Evolutionary conservation across 2,888 invertebrate species (phyloP), one percentile per base, ranked within the genome.

Genomic region (Ophioninae sp.): DNA sequence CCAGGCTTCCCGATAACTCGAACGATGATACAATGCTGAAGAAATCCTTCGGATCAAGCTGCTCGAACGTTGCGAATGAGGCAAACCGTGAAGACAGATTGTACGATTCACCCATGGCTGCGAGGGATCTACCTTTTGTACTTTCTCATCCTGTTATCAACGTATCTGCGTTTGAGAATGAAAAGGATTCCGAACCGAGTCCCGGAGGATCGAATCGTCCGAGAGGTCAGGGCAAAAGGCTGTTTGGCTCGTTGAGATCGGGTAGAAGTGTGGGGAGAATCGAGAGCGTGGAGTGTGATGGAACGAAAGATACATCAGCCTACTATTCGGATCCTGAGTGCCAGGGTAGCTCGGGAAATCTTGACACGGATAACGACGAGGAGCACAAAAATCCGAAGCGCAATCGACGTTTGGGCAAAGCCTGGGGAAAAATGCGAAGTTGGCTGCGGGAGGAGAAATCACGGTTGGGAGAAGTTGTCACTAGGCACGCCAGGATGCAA

Each of bases 371-470:
- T n/a, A 74, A 56, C 44, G 74, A 68, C 6, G 83, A 82, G 30
- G 79, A 64, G 20, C n/a, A 23, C 7, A 87, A 82, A 70, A 85
- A 81, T 64, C 85, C 85, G 56, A 86, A 81, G 50, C 87, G 86
- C 69, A 81, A 86, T 82, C 87, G 86, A 2, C 85, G 89, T 5
- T 77, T 92, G 8, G 91, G 91, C 23, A 90, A 89, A 23, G 92
- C 92, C 13, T 91, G 92, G 92, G 89, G 88, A 10, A 88, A 88
- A 72, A 91, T 92, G 90, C 89, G 91, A 59, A 89, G 80, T 70
- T 92, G 92, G 92, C 70, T 92, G 62, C 88, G 89, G 56, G 92
- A 92, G 56, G 92, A 92, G 79, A 91, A 87, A 65, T 85, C 87
- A 5, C 90, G 86, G 69, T 83, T 92, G 79, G 90, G 90, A 81